These are phyloP conservation scores for Protobothrops mucrosquamatus DNA, from an alignment of 2,113 vertebrate genomes.

Conservation along the genomic window DNA sequence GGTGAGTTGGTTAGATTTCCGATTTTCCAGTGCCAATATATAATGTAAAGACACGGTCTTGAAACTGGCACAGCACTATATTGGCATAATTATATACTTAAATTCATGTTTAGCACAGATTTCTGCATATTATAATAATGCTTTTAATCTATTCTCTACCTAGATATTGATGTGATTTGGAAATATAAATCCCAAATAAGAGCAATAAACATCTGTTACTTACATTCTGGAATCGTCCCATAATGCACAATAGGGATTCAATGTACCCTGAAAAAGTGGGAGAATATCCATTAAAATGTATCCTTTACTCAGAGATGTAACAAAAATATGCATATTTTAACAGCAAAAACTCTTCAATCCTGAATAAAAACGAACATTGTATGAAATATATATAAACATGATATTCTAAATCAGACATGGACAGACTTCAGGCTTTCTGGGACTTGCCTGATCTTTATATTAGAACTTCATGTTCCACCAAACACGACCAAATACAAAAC, in stretches of 20 bases:
- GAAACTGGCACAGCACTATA: constrained; percentile 2
- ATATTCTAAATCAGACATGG: background rate
- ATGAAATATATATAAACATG: background rate
- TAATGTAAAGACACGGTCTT: constrained; percentile 28
- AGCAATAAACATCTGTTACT: constrained; percentile 74
- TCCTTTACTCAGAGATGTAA: constrained; percentile 1
- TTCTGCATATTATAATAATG: constrained; percentile 7
- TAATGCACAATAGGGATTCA: constrained; percentile 94
- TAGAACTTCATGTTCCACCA: background rate
- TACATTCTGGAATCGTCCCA: constrained; percentile 94
- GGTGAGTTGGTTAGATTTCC: background rate
- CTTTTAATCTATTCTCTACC: constrained; percentile 15
- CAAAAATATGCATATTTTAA: background rate
- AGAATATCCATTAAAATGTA: constrained; percentile 19
- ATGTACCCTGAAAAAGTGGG: constrained; percentile 82
- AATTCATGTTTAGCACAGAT: background rate
- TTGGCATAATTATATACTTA: constrained; percentile 6
- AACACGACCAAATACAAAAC: background rate
- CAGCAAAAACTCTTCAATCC: background rate
- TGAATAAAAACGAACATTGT: background rate
- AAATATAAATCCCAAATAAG: constrained; percentile 49
- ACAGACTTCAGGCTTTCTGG: background rate
- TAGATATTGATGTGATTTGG: constrained; percentile 36
- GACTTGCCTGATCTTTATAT: background rate
- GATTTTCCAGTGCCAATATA: constrained; percentile 17